Evolutionary conservation across 2,888 invertebrate species (phyloP), one percentile per base, ranked within the genome.

Genomic region (Tyria jacobaeae): DNA sequence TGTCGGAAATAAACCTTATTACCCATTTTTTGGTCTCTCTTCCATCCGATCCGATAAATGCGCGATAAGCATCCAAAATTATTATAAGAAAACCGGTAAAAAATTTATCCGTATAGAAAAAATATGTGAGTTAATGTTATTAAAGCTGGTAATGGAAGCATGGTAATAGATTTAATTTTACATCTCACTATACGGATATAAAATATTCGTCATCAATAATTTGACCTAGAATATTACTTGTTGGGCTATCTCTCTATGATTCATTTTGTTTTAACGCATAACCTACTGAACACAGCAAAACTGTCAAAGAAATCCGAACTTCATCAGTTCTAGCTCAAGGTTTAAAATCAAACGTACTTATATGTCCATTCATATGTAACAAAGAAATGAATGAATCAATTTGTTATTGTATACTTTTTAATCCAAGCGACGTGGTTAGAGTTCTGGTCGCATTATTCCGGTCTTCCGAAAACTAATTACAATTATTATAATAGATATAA

Each of bases 321-420:
- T 35, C 54, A n/a, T 48, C 0, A 0, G 7, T 35, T 59, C n/a
- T 1, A 54, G n/a, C n/a, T 31, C 66, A 76, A 34, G 66, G 74
- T 71, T 62, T 60, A 60, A 60, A 72, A 71, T 77, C 14, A 51
- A 51, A 25, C 64, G 59, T 12, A 50, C n/a, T 17, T 57, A 17
- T 47, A 39, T 59, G 25, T 62, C 60, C 81, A 81, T 83, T 84
- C 79, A 84, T 73, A 57, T 60, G 67, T 74, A 74, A 73, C 59
- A 52, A 74, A 78, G 82, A 87, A 84, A 82, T 86, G 82, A 86
- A 87, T 89, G 88, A 90, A 82, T 88, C 88, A 88, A 80, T 66
- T 63, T 59, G 44, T 52, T 75, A 68, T 59, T 65, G 50, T 55
- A 44, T 21, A 2, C 17, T 41, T 21, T 41, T 41, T 21, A 41